A percentile compares a stretch with the other conserved stretches of the same genome.
Conservation (phyloP, 2,888 invertebrate species). For the Mongoloraphidia duomilia region DNA sequence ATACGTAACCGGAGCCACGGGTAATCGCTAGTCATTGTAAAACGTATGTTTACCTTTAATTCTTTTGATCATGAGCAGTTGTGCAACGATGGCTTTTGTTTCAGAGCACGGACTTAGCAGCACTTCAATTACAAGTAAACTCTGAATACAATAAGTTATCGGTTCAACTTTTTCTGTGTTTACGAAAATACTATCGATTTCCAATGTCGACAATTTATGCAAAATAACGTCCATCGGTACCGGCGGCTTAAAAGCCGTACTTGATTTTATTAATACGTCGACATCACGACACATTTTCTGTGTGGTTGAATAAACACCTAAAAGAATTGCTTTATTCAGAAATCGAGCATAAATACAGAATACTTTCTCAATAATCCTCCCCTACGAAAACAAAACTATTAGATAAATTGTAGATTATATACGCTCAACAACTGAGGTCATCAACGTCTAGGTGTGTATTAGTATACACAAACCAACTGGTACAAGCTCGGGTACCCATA, state of each 20-base stretch:
- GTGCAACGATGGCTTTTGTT: constrained; percentile 63
- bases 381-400: too few species aligned
- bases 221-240: constrained; percentile 43
- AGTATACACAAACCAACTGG: too few species aligned
- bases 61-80: constrained; percentile 70
- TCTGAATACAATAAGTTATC: constrained; percentile 61
- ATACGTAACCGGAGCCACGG: too few species aligned
- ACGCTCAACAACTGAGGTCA: too few species aligned
- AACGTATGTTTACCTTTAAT: constrained; percentile 44
- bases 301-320: constrained; percentile 4
- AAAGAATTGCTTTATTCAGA: background rate
- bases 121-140: constrained; percentile 71
- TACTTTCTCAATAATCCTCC: too few species aligned
- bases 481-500: too few species aligned
- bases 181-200: constrained; percentile 44
- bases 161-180: constrained; percentile 42
- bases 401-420: too few species aligned
- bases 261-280: constrained; percentile 39
- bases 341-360: background rate
- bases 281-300: constrained; percentile 60
- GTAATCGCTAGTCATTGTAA: constrained; percentile 30
- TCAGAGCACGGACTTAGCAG: constrained; percentile 74
- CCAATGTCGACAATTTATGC: constrained; percentile 44
- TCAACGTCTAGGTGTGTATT: too few species aligned
- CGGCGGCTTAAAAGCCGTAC: constrained; percentile 35